Conservation (phyloP, 2,113 vertebrate species). For the Psilopogon haemacephalus region DNA sequence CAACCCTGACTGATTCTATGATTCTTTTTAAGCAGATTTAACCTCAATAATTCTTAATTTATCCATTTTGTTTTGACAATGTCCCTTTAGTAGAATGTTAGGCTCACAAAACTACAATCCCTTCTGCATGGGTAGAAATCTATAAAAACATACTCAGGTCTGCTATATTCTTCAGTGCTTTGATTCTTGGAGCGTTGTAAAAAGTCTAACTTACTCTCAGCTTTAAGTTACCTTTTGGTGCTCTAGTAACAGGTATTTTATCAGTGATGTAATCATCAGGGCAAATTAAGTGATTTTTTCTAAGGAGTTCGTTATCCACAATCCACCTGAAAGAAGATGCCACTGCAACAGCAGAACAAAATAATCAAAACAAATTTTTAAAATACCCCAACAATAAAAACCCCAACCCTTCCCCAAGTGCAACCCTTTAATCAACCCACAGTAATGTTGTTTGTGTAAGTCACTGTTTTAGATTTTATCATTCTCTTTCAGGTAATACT, state of each 20-base stretch:
- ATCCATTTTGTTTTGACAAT: neutral
- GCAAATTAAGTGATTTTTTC: conserved; percentile 81
- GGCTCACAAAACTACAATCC: neutral
- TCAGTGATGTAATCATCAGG: conserved; percentile 83
- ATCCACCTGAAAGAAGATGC: conserved; percentile 80
- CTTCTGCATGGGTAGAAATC: neutral
- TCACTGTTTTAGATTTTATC: neutral
- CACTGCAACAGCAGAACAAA: conserved; percentile 67
- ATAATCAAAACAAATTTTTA: too few species aligned
- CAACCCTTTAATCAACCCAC: neutral
- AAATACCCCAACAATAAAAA: neutral
- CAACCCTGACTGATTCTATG: too few species aligned
- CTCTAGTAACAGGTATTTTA: conserved; percentile 50
- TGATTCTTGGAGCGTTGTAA: neutral
- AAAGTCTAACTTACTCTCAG: neutral
- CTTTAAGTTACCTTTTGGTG: conserved; percentile 78
- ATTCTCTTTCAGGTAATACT: neutral
- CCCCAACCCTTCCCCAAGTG: neutral
- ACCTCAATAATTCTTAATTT: neutral
- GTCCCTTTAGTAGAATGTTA: neutral
- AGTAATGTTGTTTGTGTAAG: neutral
- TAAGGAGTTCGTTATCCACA: conserved; percentile 82
- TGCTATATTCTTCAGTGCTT: neutral
- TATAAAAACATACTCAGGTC: neutral
- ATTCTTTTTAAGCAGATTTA: neutral